A percentile compares a stretch with the other conserved stretches of the same genome.
Evolutionary conservation across 2,888 invertebrate species (phyloP).

Genomic region (Portevinia maculata): DNA sequence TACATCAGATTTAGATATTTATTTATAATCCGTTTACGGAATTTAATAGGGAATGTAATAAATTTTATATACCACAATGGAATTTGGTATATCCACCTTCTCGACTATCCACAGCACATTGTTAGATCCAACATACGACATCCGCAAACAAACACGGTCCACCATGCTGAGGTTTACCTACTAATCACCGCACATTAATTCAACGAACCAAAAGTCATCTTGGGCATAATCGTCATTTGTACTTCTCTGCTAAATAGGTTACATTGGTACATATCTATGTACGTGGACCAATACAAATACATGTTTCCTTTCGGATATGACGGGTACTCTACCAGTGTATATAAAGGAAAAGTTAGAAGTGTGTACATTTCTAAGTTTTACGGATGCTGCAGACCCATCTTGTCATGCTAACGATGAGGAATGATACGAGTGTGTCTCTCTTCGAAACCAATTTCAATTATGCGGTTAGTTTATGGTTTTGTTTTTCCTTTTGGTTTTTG

Average conservation of each 20-base stretch:
- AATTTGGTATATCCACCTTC: slow-evolving; percentile 48
- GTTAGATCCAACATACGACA: slow-evolving; percentile 4
- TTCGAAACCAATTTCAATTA: slow-evolving; percentile 67
- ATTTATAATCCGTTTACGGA: slow-evolving; percentile 64
- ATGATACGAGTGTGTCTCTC: slow-evolving; percentile 44
- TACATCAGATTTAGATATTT: slow-evolving; percentile 38
- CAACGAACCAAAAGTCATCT: slow-evolving; percentile 67
- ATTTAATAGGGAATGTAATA: slow-evolving; percentile 68
- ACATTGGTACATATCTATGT: too few species aligned
- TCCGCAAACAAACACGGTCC: slow-evolving; percentile 21
- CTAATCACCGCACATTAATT: slow-evolving; percentile 70
- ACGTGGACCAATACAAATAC: slow-evolving; percentile 13
- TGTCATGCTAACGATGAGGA: slow-evolving; percentile 51
- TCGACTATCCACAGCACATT: slow-evolving; percentile 12
- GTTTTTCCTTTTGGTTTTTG: slow-evolving; percentile 34
- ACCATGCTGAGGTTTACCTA: slow-evolving; percentile 49
- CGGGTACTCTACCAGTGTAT: not conserved
- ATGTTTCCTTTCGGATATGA: slow-evolving; percentile 29
- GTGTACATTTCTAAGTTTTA: slow-evolving; percentile 37
- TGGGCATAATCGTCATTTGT: slow-evolving; percentile 66
- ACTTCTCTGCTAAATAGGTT: not conserved
- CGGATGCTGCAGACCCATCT: slow-evolving; percentile 2
- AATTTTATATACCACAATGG: slow-evolving; percentile 58
- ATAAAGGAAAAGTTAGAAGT: slow-evolving; percentile 47
- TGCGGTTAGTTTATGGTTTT: slow-evolving; percentile 61